Conservation (phyloP, 1,140 invertebrate genomes). For the Cepaea nemoralis region DNA sequence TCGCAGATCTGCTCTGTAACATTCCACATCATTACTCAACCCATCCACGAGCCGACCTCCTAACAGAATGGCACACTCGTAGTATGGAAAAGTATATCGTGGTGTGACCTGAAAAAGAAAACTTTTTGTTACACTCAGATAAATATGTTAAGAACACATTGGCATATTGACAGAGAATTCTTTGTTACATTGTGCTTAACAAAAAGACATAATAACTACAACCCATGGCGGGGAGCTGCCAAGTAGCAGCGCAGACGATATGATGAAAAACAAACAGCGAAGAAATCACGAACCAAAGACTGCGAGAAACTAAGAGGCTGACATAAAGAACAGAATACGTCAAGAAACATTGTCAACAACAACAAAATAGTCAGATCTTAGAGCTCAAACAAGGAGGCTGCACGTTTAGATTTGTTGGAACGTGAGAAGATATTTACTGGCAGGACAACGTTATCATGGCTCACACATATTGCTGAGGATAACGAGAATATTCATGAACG, state of each 20-base stretch:
- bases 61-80: constrained; percentile 61
- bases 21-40: constrained; percentile 67
- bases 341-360: no score
- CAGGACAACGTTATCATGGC: no score
- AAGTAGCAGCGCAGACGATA: background rate
- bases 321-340: no score
- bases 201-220: background rate
- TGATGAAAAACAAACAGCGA: no score
- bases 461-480: no score
- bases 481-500: no score
- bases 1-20: constrained; percentile 58
- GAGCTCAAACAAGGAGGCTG: no score
- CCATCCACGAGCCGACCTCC: constrained; percentile 65
- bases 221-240: background rate
- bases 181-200: background rate
- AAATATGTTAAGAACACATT: background rate
- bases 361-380: no score
- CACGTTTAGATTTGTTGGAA: no score
- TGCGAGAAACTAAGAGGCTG: no score
- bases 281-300: background rate
- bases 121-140: background rate
- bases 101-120: constrained; percentile 56
- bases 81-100: constrained; percentile 56
- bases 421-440: no score
- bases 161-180: background rate